A percentile compares a stretch with the other conserved stretches of the same genome.
Evolutionary conservation across 2,113 vertebrate genomes (phyloP).

Genomic region (Carassius gibelio): DNA sequence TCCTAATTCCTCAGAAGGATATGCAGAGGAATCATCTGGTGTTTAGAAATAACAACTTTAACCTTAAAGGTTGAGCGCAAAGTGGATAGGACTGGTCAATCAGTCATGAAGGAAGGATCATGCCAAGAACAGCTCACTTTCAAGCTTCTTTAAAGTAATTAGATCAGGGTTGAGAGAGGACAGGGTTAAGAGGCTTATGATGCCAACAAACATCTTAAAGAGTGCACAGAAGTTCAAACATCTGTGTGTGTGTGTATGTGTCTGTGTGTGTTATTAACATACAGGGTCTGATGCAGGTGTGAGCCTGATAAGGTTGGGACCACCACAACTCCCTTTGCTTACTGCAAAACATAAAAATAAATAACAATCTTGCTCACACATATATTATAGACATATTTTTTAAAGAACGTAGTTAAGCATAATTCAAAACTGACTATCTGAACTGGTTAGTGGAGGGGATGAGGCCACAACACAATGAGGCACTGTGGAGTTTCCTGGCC

Average conservation of each 20-base stretch:
- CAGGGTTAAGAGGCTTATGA: constrained; percentile 30
- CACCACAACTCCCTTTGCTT: constrained; percentile 89
- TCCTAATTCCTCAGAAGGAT: background rate
- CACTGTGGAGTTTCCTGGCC: constrained; percentile 82
- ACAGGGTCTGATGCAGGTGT: constrained; percentile 81
- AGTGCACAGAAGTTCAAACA: background rate
- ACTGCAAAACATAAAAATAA: constrained; percentile 65
- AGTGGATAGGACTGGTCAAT: constrained; percentile 1
- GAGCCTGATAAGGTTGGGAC: constrained; percentile 80
- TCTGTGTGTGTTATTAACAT: constrained; percentile 62
- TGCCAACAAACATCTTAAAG: constrained; percentile 21
- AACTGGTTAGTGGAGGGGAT: constrained; percentile 86
- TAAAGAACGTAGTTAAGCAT: background rate
- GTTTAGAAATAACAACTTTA: background rate
- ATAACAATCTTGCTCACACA: background rate
- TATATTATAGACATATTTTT: background rate
- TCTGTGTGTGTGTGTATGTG: background rate
- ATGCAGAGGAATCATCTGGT: background rate
- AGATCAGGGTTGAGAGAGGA: constrained; percentile 20
- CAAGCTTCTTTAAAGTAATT: constrained; percentile 31
- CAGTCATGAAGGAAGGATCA: background rate
- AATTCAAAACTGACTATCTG: constrained; percentile 77
- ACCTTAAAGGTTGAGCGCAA: background rate
- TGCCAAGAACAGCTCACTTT: constrained; percentile 10
- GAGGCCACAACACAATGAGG: constrained; percentile 82